Evolutionary conservation across 92 coral and sea anemone species (phyloP).

Genomic region (Phymanthus crucifer): DNA sequence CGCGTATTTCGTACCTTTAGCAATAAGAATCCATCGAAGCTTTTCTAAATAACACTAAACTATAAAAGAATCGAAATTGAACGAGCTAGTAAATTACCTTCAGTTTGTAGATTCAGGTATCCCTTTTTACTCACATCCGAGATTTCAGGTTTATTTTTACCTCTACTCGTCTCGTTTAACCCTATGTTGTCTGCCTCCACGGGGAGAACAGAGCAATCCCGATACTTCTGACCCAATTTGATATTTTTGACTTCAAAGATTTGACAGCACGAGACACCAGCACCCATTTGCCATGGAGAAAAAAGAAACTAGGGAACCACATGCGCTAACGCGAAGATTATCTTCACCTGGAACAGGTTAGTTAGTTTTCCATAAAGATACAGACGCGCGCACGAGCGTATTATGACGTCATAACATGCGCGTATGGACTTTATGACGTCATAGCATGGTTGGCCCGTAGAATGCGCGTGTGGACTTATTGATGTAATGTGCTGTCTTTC

Average conservation of each 20-base stretch:
- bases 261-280: conserved; percentile 17
- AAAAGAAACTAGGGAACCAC: conserved; percentile 12
- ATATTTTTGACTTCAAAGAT: neutral
- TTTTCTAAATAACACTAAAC: no score
- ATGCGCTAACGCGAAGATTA: neutral
- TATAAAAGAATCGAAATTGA: neutral
- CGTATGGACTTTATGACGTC: neutral
- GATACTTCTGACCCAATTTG: neutral
- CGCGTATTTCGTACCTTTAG: no score
- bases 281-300: conserved; percentile 38
- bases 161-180: neutral
- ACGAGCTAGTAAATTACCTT: conserved; percentile 3
- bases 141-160: neutral
- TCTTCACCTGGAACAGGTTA: neutral
- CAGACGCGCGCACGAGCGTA: neutral
- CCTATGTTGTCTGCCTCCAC: neutral
- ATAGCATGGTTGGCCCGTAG: no score
- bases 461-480: no score
- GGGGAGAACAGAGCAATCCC: neutral
- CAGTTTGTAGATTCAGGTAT: conserved; percentile 16
- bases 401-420: neutral
- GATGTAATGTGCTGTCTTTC: no score
- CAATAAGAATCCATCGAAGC: no score
- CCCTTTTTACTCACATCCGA: conserved; percentile 4
- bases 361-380: neutral